phyloP scores from a whole-genome alignment of 2,888 invertebrate genomes.

The Stegophylla sp. region DNA sequence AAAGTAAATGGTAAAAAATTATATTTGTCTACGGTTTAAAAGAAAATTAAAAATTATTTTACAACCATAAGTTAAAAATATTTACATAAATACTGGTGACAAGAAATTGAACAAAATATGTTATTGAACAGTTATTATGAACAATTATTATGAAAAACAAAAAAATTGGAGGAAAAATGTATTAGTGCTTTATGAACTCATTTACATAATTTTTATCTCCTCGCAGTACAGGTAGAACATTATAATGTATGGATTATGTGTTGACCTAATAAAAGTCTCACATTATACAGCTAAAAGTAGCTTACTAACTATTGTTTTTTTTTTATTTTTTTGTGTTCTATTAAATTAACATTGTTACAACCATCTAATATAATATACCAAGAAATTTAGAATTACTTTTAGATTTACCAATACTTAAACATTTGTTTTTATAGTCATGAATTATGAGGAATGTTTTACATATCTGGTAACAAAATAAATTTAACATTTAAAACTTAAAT shows the following conservation, averaged over 20 bases:
- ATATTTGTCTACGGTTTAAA: too few species aligned
- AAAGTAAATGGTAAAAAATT: not conserved
- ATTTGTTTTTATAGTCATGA: not conserved
- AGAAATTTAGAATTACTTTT: not conserved
- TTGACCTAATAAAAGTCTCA: constrained; percentile 24
- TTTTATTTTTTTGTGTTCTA: constrained; percentile 12
- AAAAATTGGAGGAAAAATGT: too few species aligned
- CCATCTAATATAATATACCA: not conserved
- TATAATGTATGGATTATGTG: not conserved
- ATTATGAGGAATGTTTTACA: not conserved
- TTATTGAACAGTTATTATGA: not conserved
- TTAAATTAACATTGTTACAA: not conserved
- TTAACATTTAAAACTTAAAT: not conserved
- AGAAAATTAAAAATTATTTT: too few species aligned
- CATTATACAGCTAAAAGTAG: not conserved
- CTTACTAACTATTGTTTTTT: constrained; percentile 18
- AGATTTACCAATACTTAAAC: not conserved
- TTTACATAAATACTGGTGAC: not conserved
- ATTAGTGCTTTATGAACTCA: constrained; percentile 24
- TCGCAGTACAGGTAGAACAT: not conserved
- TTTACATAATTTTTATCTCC: constrained; percentile 13
- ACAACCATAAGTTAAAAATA: not conserved
- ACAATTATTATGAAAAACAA: not conserved
- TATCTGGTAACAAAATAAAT: not conserved
- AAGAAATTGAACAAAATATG: not conserved